Evolutionary conservation across 1,140 invertebrate species (phyloP).

Genomic region (Anastatus disparis): DNA sequence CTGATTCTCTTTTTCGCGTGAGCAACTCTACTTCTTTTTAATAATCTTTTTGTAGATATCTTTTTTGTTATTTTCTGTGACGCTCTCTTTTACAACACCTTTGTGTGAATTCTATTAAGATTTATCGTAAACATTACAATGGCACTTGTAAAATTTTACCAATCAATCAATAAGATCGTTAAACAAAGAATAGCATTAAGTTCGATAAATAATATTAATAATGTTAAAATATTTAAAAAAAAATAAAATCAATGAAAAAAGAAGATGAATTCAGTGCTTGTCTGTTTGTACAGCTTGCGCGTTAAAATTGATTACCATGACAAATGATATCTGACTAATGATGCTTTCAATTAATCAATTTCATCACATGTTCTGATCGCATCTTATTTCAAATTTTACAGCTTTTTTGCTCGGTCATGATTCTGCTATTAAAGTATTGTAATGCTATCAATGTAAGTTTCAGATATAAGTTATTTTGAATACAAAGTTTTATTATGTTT

Average conservation of each 20-base stretch:
- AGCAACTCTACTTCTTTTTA: not conserved
- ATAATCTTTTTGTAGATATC: not conserved
- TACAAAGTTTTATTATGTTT: no score
- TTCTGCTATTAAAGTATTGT: not conserved
- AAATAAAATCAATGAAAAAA: no score
- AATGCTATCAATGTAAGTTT: no score
- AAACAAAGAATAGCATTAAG: not conserved
- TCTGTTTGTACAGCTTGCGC: not conserved
- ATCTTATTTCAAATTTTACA: not conserved
- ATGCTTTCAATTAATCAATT: conserved; percentile 2
- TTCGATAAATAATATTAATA: no score
- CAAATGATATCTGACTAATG: not conserved
- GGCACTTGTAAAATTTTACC: not conserved
- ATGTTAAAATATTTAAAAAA: no score
- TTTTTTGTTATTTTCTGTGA: no score
- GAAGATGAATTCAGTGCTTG: no score
- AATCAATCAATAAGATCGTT: not conserved
- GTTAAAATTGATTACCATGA: not conserved
- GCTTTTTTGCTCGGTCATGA: not conserved
- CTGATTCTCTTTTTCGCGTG: not conserved
- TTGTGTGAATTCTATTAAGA: not conserved
- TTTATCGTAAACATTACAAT: not conserved
- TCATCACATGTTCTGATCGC: not conserved
- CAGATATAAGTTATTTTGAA: no score
- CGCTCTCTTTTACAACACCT: not conserved